Conservation (phyloP, 2,113 vertebrate species). For the Phyllostomus discolor region DNA sequence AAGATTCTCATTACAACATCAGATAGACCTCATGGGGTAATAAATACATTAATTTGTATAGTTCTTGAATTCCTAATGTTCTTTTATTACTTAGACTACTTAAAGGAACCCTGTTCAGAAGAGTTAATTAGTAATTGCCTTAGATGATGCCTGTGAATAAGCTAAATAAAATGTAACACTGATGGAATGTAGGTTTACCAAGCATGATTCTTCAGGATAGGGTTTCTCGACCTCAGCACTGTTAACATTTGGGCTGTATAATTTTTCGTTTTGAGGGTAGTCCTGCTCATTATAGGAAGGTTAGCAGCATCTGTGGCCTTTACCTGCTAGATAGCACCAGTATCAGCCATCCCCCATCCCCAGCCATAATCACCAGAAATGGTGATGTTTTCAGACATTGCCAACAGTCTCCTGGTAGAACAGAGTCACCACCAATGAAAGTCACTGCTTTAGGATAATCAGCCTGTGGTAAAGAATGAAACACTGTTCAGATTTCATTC, state of each 20-base stretch:
- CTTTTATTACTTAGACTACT: not conserved
- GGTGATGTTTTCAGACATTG: not conserved
- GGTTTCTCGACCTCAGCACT: not conserved
- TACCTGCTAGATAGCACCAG: not conserved
- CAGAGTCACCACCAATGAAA: not conserved
- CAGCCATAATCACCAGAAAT: not conserved
- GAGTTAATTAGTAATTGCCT: not conserved
- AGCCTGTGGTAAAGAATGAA: not conserved
- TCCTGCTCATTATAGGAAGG: not conserved
- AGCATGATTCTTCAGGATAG: conserved; percentile 1
- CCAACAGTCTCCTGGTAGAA: not conserved
- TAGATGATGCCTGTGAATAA: not conserved
- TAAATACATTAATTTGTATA: conserved; percentile 68
- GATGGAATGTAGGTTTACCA: not conserved
- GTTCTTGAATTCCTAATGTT: conserved; percentile 22
- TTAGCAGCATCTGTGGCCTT: not conserved
- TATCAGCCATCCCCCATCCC: not conserved
- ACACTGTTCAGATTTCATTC: not conserved
- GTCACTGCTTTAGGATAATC: not conserved
- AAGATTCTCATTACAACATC: conserved; percentile 99
- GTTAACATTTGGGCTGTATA: not conserved
- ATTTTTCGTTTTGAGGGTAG: not conserved
- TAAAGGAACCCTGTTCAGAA: not conserved
- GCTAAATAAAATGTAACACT: not conserved
- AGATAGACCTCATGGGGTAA: conserved; percentile 95